Evolutionary conservation across 1,140 invertebrate species (phyloP), one percentile per base, ranked within the genome.

Genomic region (Holotrichia oblita): DNA sequence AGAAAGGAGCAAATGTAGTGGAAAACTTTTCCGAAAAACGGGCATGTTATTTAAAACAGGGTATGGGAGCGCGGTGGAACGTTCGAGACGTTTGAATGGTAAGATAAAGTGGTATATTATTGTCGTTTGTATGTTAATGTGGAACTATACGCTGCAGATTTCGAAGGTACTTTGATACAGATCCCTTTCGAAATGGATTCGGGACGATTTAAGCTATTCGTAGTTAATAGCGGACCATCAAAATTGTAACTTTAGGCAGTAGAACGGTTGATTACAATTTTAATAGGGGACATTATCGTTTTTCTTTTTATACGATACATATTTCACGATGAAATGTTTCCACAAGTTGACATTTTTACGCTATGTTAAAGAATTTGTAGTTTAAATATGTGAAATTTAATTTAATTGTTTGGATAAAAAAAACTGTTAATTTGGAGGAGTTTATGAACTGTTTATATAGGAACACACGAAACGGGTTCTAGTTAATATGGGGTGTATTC

Each of bases 91-190:
- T 69, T 69, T 69, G 61, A 69, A 69, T 69, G 61, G 61, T n/a
- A 69, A 69, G 61, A 69, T 69, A 69, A 69, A 69, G 61, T 69
- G 61, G 61, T 69, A 69, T 69, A 69, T 69, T 69, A 69, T 69
- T 69, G 61, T 69, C 61, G 61, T 69, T 69, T 69, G 27, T 27
- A 69, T 69, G 61, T 69, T 69, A 69, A 69, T 69, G 61, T 22
- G 61, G 22, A 69, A 69, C 61, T 69, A 34, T 69, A 22, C 61
- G 61, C 22, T 22, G 27, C 61, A 69, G 61, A 69, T 69, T 69
- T 69, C 61, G 48, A 69, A 69, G 61, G 61, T 69, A 69, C 61
- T 69, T 69, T 69, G 10, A 20, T 34, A 69, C 61, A 69, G 61
- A 69, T 69, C 61, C 61, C 61, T 69, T 55, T 69, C 61, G 61